Conservation (phyloP, 2,888 invertebrate species). For the Agriopis marginaria region DNA sequence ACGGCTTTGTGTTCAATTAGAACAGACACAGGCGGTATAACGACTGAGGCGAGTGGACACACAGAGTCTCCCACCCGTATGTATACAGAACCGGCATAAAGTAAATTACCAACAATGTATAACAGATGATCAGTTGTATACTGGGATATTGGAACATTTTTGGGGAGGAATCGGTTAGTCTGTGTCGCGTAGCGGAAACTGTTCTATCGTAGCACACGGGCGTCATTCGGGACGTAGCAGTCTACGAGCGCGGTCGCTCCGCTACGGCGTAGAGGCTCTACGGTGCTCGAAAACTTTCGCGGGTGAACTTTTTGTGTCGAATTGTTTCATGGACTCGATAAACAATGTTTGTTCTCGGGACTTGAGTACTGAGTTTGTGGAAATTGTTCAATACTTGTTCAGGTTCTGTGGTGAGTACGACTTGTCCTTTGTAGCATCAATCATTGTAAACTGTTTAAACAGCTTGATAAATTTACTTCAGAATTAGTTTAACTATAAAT, state of each 20-base stretch:
- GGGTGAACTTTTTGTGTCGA: slow-evolving; percentile 52
- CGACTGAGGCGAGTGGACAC: background rate
- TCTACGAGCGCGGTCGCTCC: slow-evolving; percentile 65
- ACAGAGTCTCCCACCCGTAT: background rate
- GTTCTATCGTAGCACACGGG: slow-evolving; percentile 29
- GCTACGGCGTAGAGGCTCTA: slow-evolving; percentile 65
- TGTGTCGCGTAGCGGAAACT: slow-evolving; percentile 30
- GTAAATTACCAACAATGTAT: slow-evolving; percentile 46
- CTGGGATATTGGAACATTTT: slow-evolving; percentile 16
- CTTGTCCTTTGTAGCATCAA: background rate
- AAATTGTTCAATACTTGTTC: slow-evolving; percentile 13
- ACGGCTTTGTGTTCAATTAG: slow-evolving; percentile 10
- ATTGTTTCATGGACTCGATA: slow-evolving; percentile 27
- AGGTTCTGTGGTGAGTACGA: slow-evolving; percentile 19
- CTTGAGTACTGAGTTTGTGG: slow-evolving; percentile 40
- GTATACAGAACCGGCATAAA: slow-evolving; percentile 37
- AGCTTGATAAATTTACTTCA: background rate
- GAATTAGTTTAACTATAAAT: background rate
- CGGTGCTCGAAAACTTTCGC: slow-evolving; percentile 60
- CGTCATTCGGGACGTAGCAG: slow-evolving; percentile 66
- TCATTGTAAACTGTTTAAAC: background rate
- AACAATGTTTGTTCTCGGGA: slow-evolving; percentile 46
- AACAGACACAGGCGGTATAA: background rate
- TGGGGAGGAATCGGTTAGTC: slow-evolving; percentile 26
- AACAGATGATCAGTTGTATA: slow-evolving; percentile 50